Evolutionary conservation across 2,113 vertebrate species (phyloP).

Genomic region (Alaudala cheleensis): DNA sequence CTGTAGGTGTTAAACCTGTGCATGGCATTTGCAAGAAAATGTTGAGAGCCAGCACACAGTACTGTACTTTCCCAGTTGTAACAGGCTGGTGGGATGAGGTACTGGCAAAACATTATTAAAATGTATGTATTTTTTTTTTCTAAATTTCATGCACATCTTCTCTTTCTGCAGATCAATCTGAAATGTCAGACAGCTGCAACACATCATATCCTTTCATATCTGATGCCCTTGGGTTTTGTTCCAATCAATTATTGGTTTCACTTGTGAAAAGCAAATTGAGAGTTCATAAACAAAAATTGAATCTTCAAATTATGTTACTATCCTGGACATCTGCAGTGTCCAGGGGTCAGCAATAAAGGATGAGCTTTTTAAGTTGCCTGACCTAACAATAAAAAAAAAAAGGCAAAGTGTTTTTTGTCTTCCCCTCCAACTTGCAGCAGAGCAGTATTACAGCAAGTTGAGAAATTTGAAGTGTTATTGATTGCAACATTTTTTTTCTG

Average conservation of each 20-base stretch:
- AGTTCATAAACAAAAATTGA: neutral
- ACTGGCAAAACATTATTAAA: neutral
- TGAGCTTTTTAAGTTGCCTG: neutral
- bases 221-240: neutral
- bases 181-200: neutral
- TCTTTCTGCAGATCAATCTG: neutral
- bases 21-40: neutral
- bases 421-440: neutral
- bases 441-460: neutral
- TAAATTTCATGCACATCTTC: neutral
- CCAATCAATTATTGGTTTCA: neutral
- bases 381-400: neutral
- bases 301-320: neutral
- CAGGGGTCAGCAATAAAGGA: neutral
- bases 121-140: neutral
- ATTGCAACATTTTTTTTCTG: neutral
- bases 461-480: neutral
- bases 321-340: neutral
- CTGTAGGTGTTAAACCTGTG: neutral
- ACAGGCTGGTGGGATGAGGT: neutral
- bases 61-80: neutral
- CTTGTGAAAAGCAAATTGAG: neutral
- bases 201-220: neutral
- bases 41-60: neutral
- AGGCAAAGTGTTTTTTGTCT: rapidly evolving